These are phyloP conservation scores for Amazona guildingii DNA, from an alignment of 2,113 vertebrate species.

Conservation along the genomic window DNA sequence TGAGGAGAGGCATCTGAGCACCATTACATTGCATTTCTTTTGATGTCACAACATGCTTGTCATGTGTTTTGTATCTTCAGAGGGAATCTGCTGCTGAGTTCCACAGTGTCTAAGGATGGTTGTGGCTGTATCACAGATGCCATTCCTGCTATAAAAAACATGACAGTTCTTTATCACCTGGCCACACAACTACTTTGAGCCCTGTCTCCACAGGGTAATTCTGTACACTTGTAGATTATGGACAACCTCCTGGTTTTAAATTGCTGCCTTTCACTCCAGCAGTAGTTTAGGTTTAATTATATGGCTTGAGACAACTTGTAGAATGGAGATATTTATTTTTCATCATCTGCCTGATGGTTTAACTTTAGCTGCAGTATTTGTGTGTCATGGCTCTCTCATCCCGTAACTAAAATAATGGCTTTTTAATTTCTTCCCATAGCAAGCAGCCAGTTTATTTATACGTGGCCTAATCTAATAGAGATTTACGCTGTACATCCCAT, in stretches of 20 bases:
- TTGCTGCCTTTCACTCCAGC: neutral
- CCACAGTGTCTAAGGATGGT: neutral
- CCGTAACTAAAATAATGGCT: neutral
- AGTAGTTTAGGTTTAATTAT: neutral
- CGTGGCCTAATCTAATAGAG: conserved; percentile 48
- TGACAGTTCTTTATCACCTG: conserved; percentile 1
- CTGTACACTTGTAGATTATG: neutral
- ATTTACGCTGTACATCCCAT: conserved; percentile 12
- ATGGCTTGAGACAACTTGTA: neutral
- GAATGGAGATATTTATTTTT: neutral
- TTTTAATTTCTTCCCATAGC: neutral
- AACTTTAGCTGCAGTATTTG: neutral
- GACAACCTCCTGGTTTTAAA: neutral
- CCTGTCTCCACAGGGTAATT: neutral
- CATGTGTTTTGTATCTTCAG: conserved; percentile 40
- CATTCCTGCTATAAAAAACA: neutral
- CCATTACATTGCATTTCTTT: conserved; percentile 17
- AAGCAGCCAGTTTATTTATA: conserved; percentile 44
- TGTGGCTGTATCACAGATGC: conserved; percentile 8
- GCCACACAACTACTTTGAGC: neutral
- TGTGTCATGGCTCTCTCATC: neutral
- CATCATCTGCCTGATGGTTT: neutral
- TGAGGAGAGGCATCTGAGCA: conserved; percentile 39
- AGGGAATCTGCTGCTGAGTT: neutral
- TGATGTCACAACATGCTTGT: neutral